phyloP scores from a whole-genome alignment of 2,888 invertebrate genomes.

The Eristalinus sepulchralis region DNA sequence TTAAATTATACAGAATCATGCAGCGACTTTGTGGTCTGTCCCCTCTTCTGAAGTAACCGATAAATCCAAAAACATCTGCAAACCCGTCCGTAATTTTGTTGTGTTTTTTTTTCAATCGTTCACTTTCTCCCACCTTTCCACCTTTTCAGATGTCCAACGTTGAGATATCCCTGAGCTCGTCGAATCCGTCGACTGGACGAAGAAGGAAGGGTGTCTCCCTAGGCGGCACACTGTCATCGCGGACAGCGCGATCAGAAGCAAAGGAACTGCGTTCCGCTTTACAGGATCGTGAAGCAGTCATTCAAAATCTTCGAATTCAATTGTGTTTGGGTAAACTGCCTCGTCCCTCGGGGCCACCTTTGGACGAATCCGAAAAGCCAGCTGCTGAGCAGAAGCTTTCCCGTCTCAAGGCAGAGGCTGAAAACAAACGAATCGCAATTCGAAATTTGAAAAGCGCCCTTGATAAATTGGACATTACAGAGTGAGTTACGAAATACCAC shows the following conservation, averaged over 20 bases:
- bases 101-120: no score
- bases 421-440: constrained; percentile 89
- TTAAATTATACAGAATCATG: no score
- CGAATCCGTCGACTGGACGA: constrained; percentile 83
- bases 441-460: constrained; percentile 90
- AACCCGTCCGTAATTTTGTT: no score
- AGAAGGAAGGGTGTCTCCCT: constrained; percentile 81
- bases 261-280: constrained; percentile 87
- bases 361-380: constrained; percentile 83
- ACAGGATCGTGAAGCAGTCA: constrained; percentile 90
- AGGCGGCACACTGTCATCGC: constrained; percentile 76
- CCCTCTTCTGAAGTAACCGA: no score
- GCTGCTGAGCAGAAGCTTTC: constrained; percentile 84
- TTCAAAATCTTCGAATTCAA: constrained; percentile 84
- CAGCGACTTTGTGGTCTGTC: no score
- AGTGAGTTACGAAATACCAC: constrained; percentile 84
- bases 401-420: constrained; percentile 86
- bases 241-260: constrained; percentile 77
- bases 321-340: constrained; percentile 79
- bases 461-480: constrained; percentile 92
- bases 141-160: constrained; percentile 89
- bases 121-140: no score
- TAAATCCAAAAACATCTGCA: no score
- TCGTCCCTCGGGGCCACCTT: constrained; percentile 80
- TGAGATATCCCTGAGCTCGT: constrained; percentile 88